Evolutionary conservation across 2,113 vertebrate genomes (phyloP).

Genomic region (Ailuropoda melanoleuca): DNA sequence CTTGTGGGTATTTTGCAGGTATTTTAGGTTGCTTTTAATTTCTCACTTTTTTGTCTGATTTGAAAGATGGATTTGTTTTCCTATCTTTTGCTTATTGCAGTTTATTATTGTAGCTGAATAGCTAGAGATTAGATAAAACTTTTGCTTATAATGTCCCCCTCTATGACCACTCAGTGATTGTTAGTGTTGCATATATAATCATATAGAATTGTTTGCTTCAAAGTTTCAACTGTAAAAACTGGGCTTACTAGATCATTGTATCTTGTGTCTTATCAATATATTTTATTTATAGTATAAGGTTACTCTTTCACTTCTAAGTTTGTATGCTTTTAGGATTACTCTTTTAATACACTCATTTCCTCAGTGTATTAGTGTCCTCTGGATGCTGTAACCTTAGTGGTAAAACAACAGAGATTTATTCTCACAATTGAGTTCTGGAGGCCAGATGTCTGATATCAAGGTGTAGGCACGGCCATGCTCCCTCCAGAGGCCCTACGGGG

Average conservation of each 20-base stretch:
- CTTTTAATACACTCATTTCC: not conserved
- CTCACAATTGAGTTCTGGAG: not conserved
- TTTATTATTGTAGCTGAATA: not conserved
- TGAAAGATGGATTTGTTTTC: not conserved
- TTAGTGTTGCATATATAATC: not conserved
- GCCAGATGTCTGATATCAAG: not conserved
- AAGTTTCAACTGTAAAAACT: not conserved
- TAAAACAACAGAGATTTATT: not conserved
- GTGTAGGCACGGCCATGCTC: not conserved
- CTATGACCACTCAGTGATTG: not conserved
- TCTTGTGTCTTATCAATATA: not conserved
- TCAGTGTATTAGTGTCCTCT: not conserved
- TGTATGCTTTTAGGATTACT: not conserved
- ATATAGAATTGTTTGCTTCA: not conserved
- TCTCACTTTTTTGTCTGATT: not conserved
- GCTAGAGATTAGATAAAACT: slow-evolving; percentile 3
- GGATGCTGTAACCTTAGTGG: not conserved
- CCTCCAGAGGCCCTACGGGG: not conserved
- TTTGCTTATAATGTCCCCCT: not conserved
- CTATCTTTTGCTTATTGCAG: not conserved
- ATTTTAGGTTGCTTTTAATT: slow-evolving; percentile 15
- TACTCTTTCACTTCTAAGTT: slow-evolving; percentile 24
- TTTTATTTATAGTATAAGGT: slow-evolving; percentile 10
- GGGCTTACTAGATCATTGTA: not conserved
- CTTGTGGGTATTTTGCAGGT: not conserved